These are phyloP conservation scores for Perca flavescens DNA, from an alignment of 2,113 vertebrate genomes.

Conservation along the genomic window DNA sequence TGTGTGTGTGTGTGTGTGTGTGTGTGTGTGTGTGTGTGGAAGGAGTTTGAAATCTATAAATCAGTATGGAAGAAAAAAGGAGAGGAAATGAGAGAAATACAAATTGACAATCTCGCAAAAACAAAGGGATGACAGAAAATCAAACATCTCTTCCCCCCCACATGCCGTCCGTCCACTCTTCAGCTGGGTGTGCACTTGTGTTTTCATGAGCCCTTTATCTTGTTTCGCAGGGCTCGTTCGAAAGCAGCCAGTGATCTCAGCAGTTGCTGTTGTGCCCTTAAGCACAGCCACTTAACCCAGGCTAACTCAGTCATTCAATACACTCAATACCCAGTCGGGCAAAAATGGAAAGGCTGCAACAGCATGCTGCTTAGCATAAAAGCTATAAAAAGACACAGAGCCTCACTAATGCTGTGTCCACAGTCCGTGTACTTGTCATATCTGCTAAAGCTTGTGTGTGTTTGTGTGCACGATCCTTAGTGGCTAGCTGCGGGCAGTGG, in stretches of 20 bases:
- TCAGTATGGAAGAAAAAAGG: conserved; percentile 42
- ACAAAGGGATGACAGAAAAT: conserved; percentile 76
- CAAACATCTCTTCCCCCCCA: conserved; percentile 54
- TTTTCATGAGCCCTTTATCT: conserved; percentile 71
- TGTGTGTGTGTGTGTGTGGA: conserved; percentile 9
- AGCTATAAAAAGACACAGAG: conserved; percentile 70
- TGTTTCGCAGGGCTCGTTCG: conserved; percentile 65
- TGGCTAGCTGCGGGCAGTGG: conserved; percentile 62
- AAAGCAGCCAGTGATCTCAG: conserved; percentile 74
- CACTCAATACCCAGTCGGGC: conserved; percentile 78
- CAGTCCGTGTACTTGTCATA: conserved; percentile 65
- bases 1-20: neutral
- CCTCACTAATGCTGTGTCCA: conserved; percentile 65
- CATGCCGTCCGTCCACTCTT: conserved; percentile 18
- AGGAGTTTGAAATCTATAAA: conserved; percentile 62
- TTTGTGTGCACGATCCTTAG: conserved; percentile 42
- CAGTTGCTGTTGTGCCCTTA: conserved; percentile 78
- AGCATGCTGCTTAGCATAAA: conserved; percentile 75
- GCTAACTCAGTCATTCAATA: conserved; percentile 79
- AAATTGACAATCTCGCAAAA: conserved; percentile 72
- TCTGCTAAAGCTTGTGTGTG: conserved; percentile 57
- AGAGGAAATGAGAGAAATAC: conserved; percentile 67
- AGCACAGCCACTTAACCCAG: conserved; percentile 82
- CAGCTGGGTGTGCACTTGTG: conserved; percentile 21
- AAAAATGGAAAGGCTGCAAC: conserved; percentile 72